Percentiles rank a stretch among this genome's conserved stretches.
Conservation (phyloP, 1,140 invertebrate genomes). For the Temnothorax nylanderi region DNA sequence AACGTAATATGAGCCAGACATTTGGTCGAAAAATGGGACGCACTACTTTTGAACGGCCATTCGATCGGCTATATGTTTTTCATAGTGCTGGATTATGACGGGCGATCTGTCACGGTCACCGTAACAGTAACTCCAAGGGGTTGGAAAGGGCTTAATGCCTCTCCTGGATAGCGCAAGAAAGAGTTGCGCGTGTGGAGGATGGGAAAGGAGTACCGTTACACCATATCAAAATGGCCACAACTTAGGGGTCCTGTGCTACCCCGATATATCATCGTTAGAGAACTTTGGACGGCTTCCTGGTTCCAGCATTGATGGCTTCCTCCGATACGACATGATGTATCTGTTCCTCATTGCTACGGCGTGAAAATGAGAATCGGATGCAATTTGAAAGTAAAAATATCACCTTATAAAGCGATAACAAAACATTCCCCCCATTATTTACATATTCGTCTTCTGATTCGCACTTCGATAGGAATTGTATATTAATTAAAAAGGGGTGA, state of each 20-base stretch:
- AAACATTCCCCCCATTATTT: constrained; percentile 54
- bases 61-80: constrained; percentile 62
- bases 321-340: constrained; percentile 74
- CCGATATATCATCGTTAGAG: constrained; percentile 78
- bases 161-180: constrained; percentile 65
- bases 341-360: constrained; percentile 64
- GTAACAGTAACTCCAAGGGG: constrained; percentile 68
- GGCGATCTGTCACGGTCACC: constrained; percentile 73
- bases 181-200: constrained; percentile 51
- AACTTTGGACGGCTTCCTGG: constrained; percentile 75
- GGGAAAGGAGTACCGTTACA: constrained; percentile 66
- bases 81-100: constrained; percentile 67
- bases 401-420: constrained; percentile 25
- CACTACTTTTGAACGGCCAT: constrained; percentile 55
- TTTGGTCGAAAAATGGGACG: constrained; percentile 41
- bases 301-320: constrained; percentile 72
- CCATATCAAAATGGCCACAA: constrained; percentile 72
- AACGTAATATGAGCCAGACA: constrained; percentile 47
- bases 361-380: constrained; percentile 60
- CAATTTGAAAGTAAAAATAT: constrained; percentile 72
- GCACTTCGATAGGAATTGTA: neutral
- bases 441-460: constrained; percentile 41
- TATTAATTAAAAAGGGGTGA: constrained; percentile 20
- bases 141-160: constrained; percentile 60
- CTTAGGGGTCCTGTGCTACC: constrained; percentile 67